phyloP scores from a whole-genome alignment of 2,113 vertebrate genomes.

The Hepsetus odoe region DNA sequence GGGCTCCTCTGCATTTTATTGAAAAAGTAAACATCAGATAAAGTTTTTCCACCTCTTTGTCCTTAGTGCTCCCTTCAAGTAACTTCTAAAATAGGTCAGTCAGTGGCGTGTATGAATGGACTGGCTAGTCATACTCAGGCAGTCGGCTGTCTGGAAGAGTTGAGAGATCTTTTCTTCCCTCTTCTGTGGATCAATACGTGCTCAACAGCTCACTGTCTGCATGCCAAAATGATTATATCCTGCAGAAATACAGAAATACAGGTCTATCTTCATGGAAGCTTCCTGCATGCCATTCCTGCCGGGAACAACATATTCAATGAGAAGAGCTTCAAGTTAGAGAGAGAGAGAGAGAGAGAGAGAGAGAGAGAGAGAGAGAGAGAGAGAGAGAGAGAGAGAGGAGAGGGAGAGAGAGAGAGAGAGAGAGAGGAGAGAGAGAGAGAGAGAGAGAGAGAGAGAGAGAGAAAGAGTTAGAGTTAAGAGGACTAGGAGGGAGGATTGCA shows the following conservation, averaged over 20 bases:
- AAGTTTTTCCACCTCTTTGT: neutral
- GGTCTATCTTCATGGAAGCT: slow-evolving; percentile 40
- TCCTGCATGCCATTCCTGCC: slow-evolving; percentile 41
- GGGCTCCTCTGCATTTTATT: neutral
- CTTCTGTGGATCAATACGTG: slow-evolving; percentile 50
- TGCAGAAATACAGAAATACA: slow-evolving; percentile 50
- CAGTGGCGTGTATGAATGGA: slow-evolving; percentile 46
- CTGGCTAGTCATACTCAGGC: slow-evolving; percentile 35
- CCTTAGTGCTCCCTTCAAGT: slow-evolving; percentile 40
- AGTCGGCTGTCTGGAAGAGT: slow-evolving; percentile 39
- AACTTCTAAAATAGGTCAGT: slow-evolving; percentile 49
- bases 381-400: slow-evolving; percentile 34
- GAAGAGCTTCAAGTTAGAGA: slow-evolving; percentile 5
- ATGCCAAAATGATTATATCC: slow-evolving; percentile 53
- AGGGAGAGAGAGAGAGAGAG: neutral
- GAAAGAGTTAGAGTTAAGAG: slow-evolving; percentile 17
- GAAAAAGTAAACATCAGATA: neutral
- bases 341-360: slow-evolving; percentile 19
- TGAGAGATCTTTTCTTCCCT: slow-evolving; percentile 45
- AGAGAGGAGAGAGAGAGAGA: neutral
- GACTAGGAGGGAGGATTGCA: neutral
- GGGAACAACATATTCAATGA: slow-evolving; percentile 47
- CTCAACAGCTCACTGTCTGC: slow-evolving; percentile 51
- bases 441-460: slow-evolving; percentile 7
- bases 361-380: slow-evolving; percentile 25